Evolutionary conservation across 1,140 invertebrate species (phyloP).

Genomic region (Bombus waltoni): DNA sequence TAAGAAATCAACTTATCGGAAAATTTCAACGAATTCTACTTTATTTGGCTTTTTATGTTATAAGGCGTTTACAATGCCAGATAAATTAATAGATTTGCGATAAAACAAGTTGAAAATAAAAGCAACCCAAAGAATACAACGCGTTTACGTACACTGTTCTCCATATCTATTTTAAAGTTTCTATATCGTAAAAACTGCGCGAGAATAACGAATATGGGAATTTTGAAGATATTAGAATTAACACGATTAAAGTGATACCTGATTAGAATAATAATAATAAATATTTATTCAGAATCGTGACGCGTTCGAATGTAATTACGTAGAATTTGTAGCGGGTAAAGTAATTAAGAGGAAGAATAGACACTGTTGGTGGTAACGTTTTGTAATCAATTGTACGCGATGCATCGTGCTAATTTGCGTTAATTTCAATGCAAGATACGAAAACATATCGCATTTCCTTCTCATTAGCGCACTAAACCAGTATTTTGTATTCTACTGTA

Average conservation of each 20-base stretch:
- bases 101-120: too few species aligned
- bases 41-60: too few species aligned
- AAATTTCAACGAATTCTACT: neutral
- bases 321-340: neutral
- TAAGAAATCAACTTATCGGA: neutral
- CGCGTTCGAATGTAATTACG: neutral
- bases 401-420: neutral
- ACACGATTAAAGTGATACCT: neutral
- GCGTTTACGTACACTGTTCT: too few species aligned
- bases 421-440: neutral
- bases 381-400: neutral
- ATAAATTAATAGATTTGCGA: too few species aligned
- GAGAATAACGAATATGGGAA: neutral
- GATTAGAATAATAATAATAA: neutral
- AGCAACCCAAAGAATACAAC: neutral
- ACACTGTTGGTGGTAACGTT: neutral
- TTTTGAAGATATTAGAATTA: neutral
- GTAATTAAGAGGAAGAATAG: neutral
- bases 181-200: neutral
- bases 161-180: accelerated
- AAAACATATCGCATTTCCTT: neutral
- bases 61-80: too few species aligned
- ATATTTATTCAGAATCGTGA: neutral
- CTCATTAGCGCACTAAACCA: neutral
- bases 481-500: neutral